phyloP scores from a whole-genome alignment of 2,113 vertebrate genomes.

The Gorsachius goisagi region DNA sequence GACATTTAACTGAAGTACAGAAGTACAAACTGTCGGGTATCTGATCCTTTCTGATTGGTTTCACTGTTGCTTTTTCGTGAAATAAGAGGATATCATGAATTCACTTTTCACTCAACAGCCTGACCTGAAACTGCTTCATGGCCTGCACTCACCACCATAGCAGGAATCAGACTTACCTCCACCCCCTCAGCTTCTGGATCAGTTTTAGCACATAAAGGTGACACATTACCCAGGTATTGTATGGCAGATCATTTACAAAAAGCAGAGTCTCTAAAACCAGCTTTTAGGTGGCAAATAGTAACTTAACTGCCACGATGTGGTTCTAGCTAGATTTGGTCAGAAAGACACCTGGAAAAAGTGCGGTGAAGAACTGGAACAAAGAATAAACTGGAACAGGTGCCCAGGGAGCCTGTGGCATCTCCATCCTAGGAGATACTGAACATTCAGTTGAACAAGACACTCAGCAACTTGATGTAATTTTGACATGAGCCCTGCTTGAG shows the following conservation, averaged over 20 bases:
- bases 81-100: background rate
- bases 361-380: background rate
- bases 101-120: background rate
- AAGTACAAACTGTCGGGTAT: background rate
- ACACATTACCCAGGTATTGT: background rate
- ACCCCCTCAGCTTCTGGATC: background rate
- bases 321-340: background rate
- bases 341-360: background rate
- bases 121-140: background rate
- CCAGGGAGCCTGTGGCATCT: background rate
- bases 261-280: background rate
- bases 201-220: background rate
- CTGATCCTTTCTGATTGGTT: background rate
- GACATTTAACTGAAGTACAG: background rate
- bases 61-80: background rate
- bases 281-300: background rate
- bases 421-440: background rate
- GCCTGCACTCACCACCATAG: background rate
- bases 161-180: background rate
- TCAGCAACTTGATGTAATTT: background rate
- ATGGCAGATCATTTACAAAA: background rate
- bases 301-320: background rate
- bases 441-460: background rate
- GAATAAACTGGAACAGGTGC: background rate
- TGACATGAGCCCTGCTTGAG: background rate